Evolutionary conservation across 2,888 invertebrate genomes (phyloP), one percentile per base, ranked within the genome.

Genomic region (Dysmachus trigonus): DNA sequence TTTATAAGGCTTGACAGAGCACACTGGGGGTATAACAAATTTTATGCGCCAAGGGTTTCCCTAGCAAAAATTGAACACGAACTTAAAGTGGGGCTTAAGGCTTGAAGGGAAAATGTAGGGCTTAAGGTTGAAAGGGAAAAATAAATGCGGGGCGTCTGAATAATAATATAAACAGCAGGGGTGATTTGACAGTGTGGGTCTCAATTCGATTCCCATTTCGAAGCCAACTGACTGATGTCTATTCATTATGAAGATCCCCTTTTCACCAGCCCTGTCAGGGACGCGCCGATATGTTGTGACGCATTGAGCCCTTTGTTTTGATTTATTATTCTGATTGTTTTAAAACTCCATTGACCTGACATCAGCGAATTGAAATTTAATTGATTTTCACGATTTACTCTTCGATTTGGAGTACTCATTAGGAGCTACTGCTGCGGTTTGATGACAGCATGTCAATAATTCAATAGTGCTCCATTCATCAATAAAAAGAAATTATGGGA

Each of bases 291-390:
- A 81, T 47, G 22, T 53, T 5, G 53, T 53, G 81, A 81, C 53
- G 18, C 62, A 81, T 81, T 33, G 10, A 53, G 81, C 18, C 33
- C 53, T 81, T 53, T 53, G 53, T 81, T 81, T 77, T 81, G 81
- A 81, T 81, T 81, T 81, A 81, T 81, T 62, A 81, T 62, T 8
- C 47, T 33, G 33, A 35, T 81, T 18, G 51, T 53, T 33, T 81
- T 53, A 53, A 53, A 53, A 81, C 81, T 81, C 22, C 0, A 18
- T 53, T 33, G 53, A 33, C 53, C 33, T 81, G 35, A 33, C n/a
- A 13, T 13, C 31, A 31, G 8, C 6, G 22, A 18, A 72, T 62
- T 62, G 31, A 33, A 33, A 35, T 73, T 73, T 35, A 73, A 73
- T 35, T 35, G 73, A 18, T 35, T 73, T 73, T 30, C 2, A 13